Base-by-base conservation (phyloP, 2,797 vertebrate species). In the Galagoides demidoff region DNA sequence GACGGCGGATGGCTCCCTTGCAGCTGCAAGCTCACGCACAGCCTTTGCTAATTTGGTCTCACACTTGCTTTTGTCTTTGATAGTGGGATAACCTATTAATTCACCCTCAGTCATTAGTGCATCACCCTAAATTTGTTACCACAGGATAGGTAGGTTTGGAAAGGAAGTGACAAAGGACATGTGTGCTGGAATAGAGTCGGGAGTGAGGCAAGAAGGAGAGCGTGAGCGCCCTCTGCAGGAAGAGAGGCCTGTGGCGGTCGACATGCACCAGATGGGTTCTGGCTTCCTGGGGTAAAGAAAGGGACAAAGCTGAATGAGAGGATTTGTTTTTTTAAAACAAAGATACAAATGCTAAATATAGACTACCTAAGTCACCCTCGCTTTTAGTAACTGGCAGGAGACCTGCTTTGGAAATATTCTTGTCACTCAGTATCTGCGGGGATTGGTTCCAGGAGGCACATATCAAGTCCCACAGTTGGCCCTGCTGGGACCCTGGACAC, bases 11-110 rank as follows among this genome's bases (percentile, higher is more conserved):
- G 14, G 12, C 9, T 71, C 39, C 52, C 45, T 39, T 59, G 73
- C 63, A 92, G 81, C 74, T 87, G 9, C 13, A 64, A 37, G 66
- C 10, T 92, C 77, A 79, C 84, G 27, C 45, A 86, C 55, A 70
- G 43, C 37, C 82, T 95, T 85, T 87, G 88, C 59, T 92, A 90
- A 96, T 89, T 95, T 87, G 22, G n/a, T 79, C 52, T 78, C 90
- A 79, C 63, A 31, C 22, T 95, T 85, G 7, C 55, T 83, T 90
- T 92, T 37, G n/a, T 74, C 87, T 83, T 96, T 94, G 66, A 92
- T 49, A 63, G 37, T 55, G 34, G 27, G 29, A 63, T 68, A 89
- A 84, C 70, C 55, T 91, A 86, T 83, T 86, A 89, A 92, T 94
- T 96, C 84, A 59, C 70, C 59, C 1, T 20, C 68, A 87, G 34